phyloP scores from a whole-genome alignment of 2,888 invertebrate genomes.

The Lordiphosa fenestrarum region DNA sequence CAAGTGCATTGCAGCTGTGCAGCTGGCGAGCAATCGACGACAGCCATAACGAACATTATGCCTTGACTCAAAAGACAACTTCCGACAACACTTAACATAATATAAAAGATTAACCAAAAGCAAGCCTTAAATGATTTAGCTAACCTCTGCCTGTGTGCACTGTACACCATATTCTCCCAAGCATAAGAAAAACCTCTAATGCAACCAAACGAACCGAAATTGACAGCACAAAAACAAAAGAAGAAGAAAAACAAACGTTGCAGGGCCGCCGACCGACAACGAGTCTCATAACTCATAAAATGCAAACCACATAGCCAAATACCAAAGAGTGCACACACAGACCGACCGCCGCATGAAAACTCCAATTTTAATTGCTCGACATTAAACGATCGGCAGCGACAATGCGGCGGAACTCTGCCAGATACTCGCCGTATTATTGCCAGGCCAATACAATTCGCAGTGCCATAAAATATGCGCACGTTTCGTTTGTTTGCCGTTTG shows the following conservation, averaged over 20 bases:
- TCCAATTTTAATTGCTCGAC: conserved; percentile 74
- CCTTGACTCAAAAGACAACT: too few relatives aligned
- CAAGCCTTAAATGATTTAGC: too few relatives aligned
- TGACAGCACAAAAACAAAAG: conserved; percentile 34
- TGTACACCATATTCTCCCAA: too few relatives aligned
- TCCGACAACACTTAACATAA: too few relatives aligned
- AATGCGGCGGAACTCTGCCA: conserved; percentile 15
- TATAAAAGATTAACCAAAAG: too few relatives aligned
- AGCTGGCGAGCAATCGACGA: too few relatives aligned
- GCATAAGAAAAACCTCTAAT: conserved; percentile 15
- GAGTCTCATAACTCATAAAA: conserved; percentile 62
- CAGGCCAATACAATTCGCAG: conserved; percentile 38
- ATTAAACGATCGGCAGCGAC: conserved; percentile 68
- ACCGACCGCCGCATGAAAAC: conserved; percentile 26
- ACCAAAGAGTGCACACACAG: conserved; percentile 30
- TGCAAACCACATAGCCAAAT: conserved; percentile 32
- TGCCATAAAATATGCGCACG: conserved; percentile 71
- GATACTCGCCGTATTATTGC: conserved; percentile 6
- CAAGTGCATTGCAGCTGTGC: too few relatives aligned
- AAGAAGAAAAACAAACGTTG: conserved; percentile 9
- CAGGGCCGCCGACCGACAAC: conserved; percentile 52
- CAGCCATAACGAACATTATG: too few relatives aligned
- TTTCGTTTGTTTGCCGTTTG: conserved; percentile 69
- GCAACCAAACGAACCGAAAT: conserved; percentile 20
- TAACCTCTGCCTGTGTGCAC: too few relatives aligned